Conservation (phyloP, 2,797 vertebrate genomes). For the Coregonus ussuriensis region DNA sequence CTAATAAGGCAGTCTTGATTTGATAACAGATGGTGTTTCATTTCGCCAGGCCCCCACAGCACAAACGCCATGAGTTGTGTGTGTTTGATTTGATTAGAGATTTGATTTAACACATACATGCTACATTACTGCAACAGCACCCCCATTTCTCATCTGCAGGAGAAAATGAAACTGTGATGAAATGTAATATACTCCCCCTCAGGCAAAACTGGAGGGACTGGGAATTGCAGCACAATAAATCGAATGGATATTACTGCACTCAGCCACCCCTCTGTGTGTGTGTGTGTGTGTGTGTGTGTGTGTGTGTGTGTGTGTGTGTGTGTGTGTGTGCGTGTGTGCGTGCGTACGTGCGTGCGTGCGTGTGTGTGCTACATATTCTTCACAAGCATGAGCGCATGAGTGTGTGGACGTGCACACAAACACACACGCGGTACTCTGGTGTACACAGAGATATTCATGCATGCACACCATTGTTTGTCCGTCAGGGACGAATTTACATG, state of each 20-base stretch:
- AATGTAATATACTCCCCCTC: conserved; percentile 99
- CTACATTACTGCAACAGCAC: conserved; percentile 93
- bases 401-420: conserved; percentile 32
- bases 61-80: conserved; percentile 93
- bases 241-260: conserved; percentile 98
- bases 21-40: conserved; percentile 95
- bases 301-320: conserved; percentile 33
- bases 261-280: conserved; percentile 62
- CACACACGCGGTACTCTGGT: not conserved
- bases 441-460: conserved; percentile 18
- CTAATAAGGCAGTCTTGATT: conserved; percentile 89
- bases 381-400: conserved; percentile 19
- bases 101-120: conserved; percentile 98
- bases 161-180: conserved; percentile 99
- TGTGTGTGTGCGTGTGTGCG: conserved; percentile 37
- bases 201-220: conserved; percentile 95
- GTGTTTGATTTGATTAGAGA: conserved; percentile 99
- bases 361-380: not conserved
- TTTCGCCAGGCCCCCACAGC: conserved; percentile 85
- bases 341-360: conserved; percentile 9
- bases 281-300: conserved; percentile 39
- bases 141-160: conserved; percentile 97
- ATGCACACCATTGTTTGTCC: conserved; percentile 24
- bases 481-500: conserved; percentile 85
- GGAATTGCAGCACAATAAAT: conserved; percentile 99